Evolutionary conservation across 2,113 vertebrate species (phyloP).

Genomic region (Eulemur macaco): DNA sequence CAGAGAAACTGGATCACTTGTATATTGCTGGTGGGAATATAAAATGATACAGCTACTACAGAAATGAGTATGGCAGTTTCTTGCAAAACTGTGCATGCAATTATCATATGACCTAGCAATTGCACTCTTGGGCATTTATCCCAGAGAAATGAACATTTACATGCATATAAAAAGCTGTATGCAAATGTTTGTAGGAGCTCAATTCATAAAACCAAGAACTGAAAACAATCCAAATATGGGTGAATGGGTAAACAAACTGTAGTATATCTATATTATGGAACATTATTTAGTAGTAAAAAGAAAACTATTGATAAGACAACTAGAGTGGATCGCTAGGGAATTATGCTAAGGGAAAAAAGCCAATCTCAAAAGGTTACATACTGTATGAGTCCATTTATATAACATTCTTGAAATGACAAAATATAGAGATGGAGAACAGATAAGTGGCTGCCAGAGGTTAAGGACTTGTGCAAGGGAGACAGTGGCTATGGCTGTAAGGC

Average conservation of each 20-base stretch:
- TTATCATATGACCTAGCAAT: background rate
- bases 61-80: background rate
- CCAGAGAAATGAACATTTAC: background rate
- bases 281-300: background rate
- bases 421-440: background rate
- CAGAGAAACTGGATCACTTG: background rate
- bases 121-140: background rate
- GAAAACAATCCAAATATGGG: background rate
- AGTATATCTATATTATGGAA: background rate
- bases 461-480: background rate
- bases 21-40: background rate
- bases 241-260: background rate
- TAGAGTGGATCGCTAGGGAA: background rate
- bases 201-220: background rate
- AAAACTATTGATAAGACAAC: background rate
- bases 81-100: background rate
- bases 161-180: background rate
- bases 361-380: background rate
- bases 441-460: background rate
- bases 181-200: background rate
- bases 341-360: background rate
- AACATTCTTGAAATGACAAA: slow-evolving; percentile 25
- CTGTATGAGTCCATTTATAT: background rate
- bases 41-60: background rate
- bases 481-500: background rate